Conservation (phyloP, 2,113 vertebrate species). For the Cyanocitta stelleri region DNA sequence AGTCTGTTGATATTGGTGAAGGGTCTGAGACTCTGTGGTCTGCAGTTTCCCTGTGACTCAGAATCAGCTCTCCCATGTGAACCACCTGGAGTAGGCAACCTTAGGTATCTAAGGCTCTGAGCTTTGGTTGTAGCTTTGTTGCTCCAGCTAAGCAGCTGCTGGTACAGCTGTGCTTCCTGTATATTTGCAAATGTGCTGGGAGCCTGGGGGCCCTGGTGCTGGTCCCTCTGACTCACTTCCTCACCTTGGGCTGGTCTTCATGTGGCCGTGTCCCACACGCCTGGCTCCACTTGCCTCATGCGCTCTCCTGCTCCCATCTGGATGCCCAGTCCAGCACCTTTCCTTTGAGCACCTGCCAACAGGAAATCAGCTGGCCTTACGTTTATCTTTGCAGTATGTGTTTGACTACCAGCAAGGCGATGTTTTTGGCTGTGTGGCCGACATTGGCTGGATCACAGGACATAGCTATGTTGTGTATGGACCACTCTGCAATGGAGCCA, state of each 20-base stretch:
- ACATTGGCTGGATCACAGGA: conserved; percentile 94
- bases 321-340: background rate
- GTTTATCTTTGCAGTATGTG: conserved; percentile 77
- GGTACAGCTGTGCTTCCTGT: background rate
- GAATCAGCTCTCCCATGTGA: background rate
- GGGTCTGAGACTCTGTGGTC: background rate
- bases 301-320: background rate
- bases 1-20: background rate
- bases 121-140: background rate
- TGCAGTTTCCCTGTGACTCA: background rate
- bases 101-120: background rate
- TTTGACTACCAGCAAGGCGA: conserved; percentile 85
- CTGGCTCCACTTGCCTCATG: background rate
- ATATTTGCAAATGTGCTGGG: background rate
- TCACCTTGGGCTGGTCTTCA: background rate
- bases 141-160: background rate
- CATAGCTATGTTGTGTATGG: conserved; percentile 94
- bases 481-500: conserved; percentile 88
- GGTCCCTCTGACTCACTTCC: background rate
- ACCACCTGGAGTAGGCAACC: background rate
- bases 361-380: conserved; percentile 10
- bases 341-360: background rate
- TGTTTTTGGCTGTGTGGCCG: conserved; percentile 88
- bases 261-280: background rate
- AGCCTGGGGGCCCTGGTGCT: background rate